phyloP scores from a whole-genome alignment of 2,113 vertebrate genomes.

The Sylvia atricapilla region DNA sequence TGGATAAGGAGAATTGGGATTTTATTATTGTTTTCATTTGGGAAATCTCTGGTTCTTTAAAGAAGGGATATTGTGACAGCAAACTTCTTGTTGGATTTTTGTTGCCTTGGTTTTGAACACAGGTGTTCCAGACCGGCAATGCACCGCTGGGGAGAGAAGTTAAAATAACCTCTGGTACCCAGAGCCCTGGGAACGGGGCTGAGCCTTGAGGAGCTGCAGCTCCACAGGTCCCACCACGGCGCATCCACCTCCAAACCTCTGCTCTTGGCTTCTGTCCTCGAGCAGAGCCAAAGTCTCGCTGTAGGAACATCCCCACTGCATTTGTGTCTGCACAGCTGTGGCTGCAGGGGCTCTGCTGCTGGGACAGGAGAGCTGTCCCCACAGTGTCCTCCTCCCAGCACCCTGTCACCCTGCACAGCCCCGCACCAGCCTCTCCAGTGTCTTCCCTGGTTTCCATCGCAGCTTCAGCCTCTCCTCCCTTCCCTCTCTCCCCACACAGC shows the following conservation, averaged over 20 bases:
- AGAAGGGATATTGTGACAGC: not conserved
- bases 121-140: not conserved
- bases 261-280: not conserved
- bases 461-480: not conserved
- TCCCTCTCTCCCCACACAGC: rapidly evolving
- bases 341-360: not conserved
- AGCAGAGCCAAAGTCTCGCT: not conserved
- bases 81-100: not conserved
- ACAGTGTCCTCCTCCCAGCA: not conserved
- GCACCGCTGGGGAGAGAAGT: not conserved
- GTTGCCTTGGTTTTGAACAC: not conserved
- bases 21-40: not conserved
- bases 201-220: not conserved
- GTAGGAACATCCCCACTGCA: not conserved
- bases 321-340: not conserved
- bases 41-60: not conserved
- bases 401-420: not conserved
- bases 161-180: not conserved
- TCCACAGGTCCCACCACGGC: not conserved
- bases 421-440: rapidly evolving
- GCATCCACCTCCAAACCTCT: not conserved
- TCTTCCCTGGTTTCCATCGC: rapidly evolving
- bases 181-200: not conserved
- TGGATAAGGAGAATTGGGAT: rapidly evolving
- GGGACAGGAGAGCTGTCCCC: not conserved